phyloP scores from a whole-genome alignment of 2,113 vertebrate genomes.

The Pogona vitticeps region DNA sequence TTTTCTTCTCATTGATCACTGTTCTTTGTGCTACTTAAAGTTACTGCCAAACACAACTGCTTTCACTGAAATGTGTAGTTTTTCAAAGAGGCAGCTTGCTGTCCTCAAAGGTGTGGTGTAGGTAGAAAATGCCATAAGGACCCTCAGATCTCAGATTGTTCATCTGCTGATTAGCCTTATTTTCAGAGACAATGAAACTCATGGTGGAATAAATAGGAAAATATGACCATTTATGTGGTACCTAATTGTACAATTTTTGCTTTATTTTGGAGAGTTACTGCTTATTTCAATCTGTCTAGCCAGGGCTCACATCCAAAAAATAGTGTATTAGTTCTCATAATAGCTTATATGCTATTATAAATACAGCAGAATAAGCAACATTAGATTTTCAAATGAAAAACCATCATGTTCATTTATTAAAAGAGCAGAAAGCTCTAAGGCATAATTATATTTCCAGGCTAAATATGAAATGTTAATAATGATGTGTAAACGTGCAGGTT shows the following conservation, averaged over 20 bases:
- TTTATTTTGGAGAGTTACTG: background rate
- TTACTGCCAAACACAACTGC: too few species aligned
- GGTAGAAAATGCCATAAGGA: too few species aligned
- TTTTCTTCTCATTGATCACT: too few species aligned
- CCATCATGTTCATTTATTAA: constrained; percentile 2
- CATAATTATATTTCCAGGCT: background rate
- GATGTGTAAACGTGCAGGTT: background rate
- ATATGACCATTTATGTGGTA: background rate
- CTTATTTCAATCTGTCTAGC: background rate
- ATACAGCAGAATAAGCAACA: background rate
- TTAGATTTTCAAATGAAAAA: background rate
- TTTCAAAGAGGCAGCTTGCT: too few species aligned
- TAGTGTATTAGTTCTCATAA: background rate
- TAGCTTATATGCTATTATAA: background rate
- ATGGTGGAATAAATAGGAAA: background rate
- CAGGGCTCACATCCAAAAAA: background rate
- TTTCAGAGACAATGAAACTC: background rate
- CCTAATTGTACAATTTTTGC: background rate
- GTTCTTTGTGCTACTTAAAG: too few species aligned
- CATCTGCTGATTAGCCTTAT: background rate
- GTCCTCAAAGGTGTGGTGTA: too few species aligned
- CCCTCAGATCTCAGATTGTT: background rate
- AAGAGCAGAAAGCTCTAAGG: background rate
- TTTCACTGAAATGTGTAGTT: too few species aligned
- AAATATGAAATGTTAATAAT: background rate